Percentiles rank a stretch among this genome's conserved stretches.
These are phyloP conservation scores for Rhagoletis zephyria DNA, from an alignment of 1,140 invertebrate genomes.

Conservation along the genomic window DNA sequence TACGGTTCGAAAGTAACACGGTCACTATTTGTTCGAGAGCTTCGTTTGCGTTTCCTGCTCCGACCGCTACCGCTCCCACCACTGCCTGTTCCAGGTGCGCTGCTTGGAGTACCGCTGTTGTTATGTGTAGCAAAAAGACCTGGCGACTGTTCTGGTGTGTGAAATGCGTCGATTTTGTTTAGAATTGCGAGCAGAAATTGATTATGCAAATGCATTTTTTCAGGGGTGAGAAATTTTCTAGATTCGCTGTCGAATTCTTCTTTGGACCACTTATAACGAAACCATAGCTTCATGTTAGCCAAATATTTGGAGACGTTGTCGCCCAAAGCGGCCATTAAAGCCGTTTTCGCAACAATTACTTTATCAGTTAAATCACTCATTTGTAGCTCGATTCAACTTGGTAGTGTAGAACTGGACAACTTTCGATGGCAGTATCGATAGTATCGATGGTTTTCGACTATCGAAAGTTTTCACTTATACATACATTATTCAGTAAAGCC, in stretches of 20 bases:
- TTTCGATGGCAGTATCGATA: too few species aligned
- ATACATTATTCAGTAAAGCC: too few species aligned
- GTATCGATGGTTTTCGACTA: too few species aligned
- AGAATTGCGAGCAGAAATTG: constrained; percentile 86
- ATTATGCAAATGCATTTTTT: constrained; percentile 86
- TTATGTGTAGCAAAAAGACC: constrained; percentile 60
- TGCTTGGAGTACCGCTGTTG: neutral
- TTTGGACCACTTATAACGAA: constrained; percentile 83
- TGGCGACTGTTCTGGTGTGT: constrained; percentile 72
- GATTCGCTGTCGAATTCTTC: constrained; percentile 87
- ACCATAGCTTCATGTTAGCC: constrained; percentile 82
- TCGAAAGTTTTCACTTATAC: too few species aligned
- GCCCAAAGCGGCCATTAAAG: constrained; percentile 77
- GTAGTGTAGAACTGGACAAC: too few species aligned
- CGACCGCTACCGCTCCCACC: constrained; percentile 74
- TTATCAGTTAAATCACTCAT: constrained; percentile 67
- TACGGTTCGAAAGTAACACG: constrained; percentile 80
- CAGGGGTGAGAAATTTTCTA: constrained; percentile 79
- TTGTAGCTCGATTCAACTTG: neutral
- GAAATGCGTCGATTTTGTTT: constrained; percentile 82
- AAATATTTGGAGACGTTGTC: constrained; percentile 81
- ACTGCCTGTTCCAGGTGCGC: constrained; percentile 61
- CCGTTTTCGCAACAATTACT: constrained; percentile 75
- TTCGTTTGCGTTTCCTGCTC: constrained; percentile 75
- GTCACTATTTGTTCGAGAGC: constrained; percentile 75